A percentile compares a stretch with the other conserved stretches of the same genome.
Evolutionary conservation across 2,113 vertebrate species (phyloP).

Genomic region (Daubentonia madagascariensis): DNA sequence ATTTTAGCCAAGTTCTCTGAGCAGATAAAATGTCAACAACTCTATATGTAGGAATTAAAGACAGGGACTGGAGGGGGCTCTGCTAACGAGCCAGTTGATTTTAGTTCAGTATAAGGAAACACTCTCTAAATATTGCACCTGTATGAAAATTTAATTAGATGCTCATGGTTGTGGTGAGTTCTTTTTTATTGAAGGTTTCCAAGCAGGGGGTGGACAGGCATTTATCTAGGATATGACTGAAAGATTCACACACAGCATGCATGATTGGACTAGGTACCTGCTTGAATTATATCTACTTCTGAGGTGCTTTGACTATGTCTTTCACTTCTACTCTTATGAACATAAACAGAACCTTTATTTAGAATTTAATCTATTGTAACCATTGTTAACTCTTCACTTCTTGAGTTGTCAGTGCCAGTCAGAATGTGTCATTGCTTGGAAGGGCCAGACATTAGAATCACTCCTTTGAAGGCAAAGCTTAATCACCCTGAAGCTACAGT

Average conservation of each 20-base stretch:
- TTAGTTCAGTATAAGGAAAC: background rate
- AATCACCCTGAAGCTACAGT: conserved; percentile 33
- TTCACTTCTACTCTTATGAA: background rate
- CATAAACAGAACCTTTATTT: background rate
- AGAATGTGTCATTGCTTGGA: background rate
- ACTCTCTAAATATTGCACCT: background rate
- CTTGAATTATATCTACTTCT: background rate
- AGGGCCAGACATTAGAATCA: conserved; percentile 26
- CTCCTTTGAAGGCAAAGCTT: conserved; percentile 30
- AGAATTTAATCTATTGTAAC: background rate
- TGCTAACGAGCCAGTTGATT: background rate
- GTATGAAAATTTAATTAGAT: background rate
- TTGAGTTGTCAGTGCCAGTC: background rate
- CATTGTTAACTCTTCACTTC: background rate
- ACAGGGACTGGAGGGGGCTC: background rate
- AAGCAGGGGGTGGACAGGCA: background rate
- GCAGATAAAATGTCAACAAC: background rate
- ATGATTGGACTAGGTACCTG: background rate
- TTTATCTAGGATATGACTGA: background rate
- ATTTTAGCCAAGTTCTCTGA: background rate
- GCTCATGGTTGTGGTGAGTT: background rate
- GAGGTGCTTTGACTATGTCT: background rate
- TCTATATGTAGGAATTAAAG: background rate
- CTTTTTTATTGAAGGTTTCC: background rate
- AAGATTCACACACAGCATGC: background rate